Base-by-base conservation (phyloP, 2,888 invertebrate species). In the Epinotia demarniana region DNA sequence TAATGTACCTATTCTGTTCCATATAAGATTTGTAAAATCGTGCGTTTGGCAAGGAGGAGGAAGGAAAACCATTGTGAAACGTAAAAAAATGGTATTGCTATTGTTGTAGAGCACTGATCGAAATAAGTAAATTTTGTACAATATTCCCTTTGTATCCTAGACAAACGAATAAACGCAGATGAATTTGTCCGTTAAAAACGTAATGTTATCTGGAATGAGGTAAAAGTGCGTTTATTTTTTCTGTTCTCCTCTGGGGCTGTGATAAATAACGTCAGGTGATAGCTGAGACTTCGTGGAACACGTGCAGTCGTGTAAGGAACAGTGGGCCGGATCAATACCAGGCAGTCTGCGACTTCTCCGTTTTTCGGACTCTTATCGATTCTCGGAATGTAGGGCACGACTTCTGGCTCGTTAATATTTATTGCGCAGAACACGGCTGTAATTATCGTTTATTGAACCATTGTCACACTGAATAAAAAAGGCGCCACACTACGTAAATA, bases 391-490 rank as follows among this genome's bases (percentile, higher is more conserved):
- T 92, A 91, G 92, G 90, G 85, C 92, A 80, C 80, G 82, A 80
- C 87, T 88, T 88, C 88, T 86, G 83, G 78, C 79, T 87, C 86
- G 84, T 91, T 88, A 91, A 89, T 88, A 89, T 86, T 86, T 83
- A 85, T 86, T 82, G 79, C 80, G 82, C 77, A 79, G 79, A 80
- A 84, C 84, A 84, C 12, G 49, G 19, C 82, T 83, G 83, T 84
- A 82, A 82, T 80, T 78, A 77, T 76, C 77, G 76, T 78, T 81
- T 82, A 81, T 79, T 80, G 78, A 74, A 78, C 79, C 78, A 81
- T 66, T 43, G 66, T 58, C 68, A 74, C 74, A 33, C 27, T 66
- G 49, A 72, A 73, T 74, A 58, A 64, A 69, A 57, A n/a, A 63
- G 53, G 61, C 18, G 0, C 39, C 39, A 39, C 39, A 1, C 39